A percentile compares a stretch with the other conserved stretches of the same genome.
Evolutionary conservation across 2,797 vertebrate species (phyloP).

Genomic region (Lophotriccus pileatus): DNA sequence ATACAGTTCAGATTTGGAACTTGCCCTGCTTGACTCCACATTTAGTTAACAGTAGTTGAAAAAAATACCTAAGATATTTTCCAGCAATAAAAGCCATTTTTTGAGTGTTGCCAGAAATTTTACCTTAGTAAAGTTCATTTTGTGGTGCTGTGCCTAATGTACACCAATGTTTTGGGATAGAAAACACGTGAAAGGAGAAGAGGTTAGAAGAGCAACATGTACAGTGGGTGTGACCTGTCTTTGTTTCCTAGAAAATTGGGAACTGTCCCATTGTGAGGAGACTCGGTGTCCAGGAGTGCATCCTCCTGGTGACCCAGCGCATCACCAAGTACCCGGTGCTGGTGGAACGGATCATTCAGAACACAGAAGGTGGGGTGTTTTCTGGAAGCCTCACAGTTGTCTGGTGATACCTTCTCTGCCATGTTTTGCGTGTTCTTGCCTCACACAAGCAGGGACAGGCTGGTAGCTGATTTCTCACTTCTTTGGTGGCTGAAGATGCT

Average conservation of each 20-base stretch:
- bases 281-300: constrained; percentile 90
- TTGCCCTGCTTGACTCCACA: not conserved
- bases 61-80: not conserved
- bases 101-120: not conserved
- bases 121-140: not conserved
- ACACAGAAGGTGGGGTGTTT: constrained; percentile 85
- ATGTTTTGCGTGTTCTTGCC: not conserved
- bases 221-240: not conserved
- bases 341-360: constrained; percentile 90
- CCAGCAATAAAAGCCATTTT: not conserved
- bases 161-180: not conserved
- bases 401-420: not conserved
- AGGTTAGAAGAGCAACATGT: not conserved
- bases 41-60: not conserved
- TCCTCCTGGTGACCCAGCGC: constrained; percentile 94
- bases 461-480: not conserved
- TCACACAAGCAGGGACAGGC: not conserved
- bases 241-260: constrained; percentile 83
- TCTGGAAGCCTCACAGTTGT: not conserved
- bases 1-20: not conserved
- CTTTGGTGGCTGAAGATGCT: not conserved
- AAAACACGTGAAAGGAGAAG: not conserved
- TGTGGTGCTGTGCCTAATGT: too few relatives aligned
- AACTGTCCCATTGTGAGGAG: constrained; percentile 87
- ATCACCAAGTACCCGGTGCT: constrained; percentile 96